Evolutionary conservation across 2,888 invertebrate species (phyloP).

Genomic region (Heteromyza rotundicornis): DNA sequence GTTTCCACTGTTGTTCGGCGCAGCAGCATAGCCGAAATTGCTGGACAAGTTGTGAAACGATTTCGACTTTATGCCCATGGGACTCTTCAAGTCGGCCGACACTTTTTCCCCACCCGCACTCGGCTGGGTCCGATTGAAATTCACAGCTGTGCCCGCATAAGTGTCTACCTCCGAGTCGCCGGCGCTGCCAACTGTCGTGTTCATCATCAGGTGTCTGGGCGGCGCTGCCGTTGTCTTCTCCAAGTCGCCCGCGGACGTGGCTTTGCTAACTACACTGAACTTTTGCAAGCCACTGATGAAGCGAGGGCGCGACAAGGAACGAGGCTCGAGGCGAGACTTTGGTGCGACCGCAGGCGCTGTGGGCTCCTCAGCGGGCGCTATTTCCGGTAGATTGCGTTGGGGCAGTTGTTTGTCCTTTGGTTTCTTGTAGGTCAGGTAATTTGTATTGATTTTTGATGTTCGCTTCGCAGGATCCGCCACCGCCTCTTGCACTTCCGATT

Average conservation of each 20-base stretch:
- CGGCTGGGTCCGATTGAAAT: constrained; percentile 32
- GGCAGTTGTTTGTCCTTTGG: constrained; percentile 48
- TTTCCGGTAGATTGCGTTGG: constrained; percentile 25
- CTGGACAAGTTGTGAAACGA: constrained; percentile 60
- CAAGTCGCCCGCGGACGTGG: constrained; percentile 55
- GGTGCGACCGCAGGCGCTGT: constrained; percentile 19
- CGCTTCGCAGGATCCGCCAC: background rate
- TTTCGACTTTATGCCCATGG: constrained; percentile 62
- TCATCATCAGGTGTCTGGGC: background rate
- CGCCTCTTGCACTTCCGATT: constrained; percentile 33
- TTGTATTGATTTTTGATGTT: constrained; percentile 34
- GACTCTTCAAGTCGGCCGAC: constrained; percentile 53
- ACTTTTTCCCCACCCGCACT: background rate
- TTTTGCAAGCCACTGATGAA: constrained; percentile 57
- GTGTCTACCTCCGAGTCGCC: background rate
- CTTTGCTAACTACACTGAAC: constrained; percentile 52
- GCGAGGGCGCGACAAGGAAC: constrained; percentile 58
- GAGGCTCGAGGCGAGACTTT: constrained; percentile 34
- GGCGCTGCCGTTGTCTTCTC: constrained; percentile 30
- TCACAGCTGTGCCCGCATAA: constrained; percentile 20
- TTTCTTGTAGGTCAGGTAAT: constrained; percentile 57
- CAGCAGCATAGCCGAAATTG: constrained; percentile 38
- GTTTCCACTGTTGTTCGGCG: too few relatives aligned
- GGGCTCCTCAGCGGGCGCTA: constrained; percentile 2
- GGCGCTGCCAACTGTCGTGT: background rate